Evolutionary conservation across 2,797 vertebrate genomes (phyloP), one percentile per base, ranked within the genome.

Genomic region (Holocentrus rufus): DNA sequence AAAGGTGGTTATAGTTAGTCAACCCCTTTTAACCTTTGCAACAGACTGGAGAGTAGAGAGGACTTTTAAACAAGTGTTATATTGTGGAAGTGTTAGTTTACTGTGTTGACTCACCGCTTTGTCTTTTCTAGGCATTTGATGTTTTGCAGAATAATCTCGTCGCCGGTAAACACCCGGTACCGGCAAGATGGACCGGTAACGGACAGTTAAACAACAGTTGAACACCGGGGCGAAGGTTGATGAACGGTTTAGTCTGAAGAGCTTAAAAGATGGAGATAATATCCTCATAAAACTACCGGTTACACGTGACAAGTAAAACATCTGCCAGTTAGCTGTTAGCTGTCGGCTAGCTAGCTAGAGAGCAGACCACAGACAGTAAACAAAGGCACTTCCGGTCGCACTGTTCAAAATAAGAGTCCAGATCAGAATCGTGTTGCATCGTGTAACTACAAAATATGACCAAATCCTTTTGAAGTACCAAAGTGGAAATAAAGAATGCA

Each of bases 61-160:
- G 11, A 39, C 36, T 39, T 39, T 39, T n/a, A 39, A 10, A 39
- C 36, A 8, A 39, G 7, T 39, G 11, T 39, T 2, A 39, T 2
- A 8, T 39, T 8, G 36, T 39, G 9, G 11, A 39, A 8, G 36
- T 39, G 11, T 39, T 9, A 2, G 36, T 39, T 39, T 9, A 39
- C 8, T 39, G 7, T 39, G 11, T 39, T 39, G 11, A 39, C 72
- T 68, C 56, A 85, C 88, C 61, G 34, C 3, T 62, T 83, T 90
- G n/a, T 80, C 31, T 47, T 85, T 91, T 69, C 56, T 55, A 2
- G 87, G 85, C 90, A 90, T 91, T 0, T n/a, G 42, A 23, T 23
- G 47, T 47, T 18, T 60, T 13, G 1, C 49, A 61, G 31, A 69
- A 54, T 0, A 54, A 20, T 13, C 22, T 1, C 64, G 54, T 0